phyloP scores from a whole-genome alignment of 2,888 invertebrate genomes.

The Crocallis elinguaria region DNA sequence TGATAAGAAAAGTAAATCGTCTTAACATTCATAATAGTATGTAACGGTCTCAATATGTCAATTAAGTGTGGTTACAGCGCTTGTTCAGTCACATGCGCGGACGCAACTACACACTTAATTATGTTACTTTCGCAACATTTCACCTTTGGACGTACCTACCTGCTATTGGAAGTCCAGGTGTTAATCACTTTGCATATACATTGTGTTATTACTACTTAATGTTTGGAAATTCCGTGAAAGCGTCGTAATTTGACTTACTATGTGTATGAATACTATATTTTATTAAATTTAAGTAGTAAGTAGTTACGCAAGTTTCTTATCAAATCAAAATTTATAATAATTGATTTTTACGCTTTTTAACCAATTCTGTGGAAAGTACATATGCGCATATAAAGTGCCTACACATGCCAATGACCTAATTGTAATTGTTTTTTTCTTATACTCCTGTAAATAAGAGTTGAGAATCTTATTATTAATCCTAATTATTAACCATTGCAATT shows the following conservation, averaged over 20 bases:
- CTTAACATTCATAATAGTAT: not conserved
- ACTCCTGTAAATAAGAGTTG: not conserved
- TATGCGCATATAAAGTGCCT: no score
- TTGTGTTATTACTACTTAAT: constrained; percentile 37
- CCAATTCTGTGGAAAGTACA: no score
- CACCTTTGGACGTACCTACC: constrained; percentile 30
- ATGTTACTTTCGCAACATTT: constrained; percentile 56
- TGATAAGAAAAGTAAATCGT: not conserved
- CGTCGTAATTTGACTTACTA: constrained; percentile 14
- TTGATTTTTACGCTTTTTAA: not conserved
- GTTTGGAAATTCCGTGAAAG: constrained; percentile 30
- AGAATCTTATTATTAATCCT: not conserved
- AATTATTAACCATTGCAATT: not conserved
- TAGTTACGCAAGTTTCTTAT: not conserved
- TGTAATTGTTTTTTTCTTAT: no score
- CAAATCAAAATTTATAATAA: no score
- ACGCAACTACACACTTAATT: constrained; percentile 47
- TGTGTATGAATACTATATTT: no score
- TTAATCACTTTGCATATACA: constrained; percentile 52
- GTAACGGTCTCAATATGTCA: constrained; percentile 4
- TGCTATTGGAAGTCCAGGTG: constrained; percentile 50
- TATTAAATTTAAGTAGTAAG: not conserved
- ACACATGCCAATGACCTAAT: no score
- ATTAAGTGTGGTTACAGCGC: constrained; percentile 2
- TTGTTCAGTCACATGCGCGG: constrained; percentile 21